Conservation (phyloP, 2,888 invertebrate genomes). For the Lutraria lutraria region DNA sequence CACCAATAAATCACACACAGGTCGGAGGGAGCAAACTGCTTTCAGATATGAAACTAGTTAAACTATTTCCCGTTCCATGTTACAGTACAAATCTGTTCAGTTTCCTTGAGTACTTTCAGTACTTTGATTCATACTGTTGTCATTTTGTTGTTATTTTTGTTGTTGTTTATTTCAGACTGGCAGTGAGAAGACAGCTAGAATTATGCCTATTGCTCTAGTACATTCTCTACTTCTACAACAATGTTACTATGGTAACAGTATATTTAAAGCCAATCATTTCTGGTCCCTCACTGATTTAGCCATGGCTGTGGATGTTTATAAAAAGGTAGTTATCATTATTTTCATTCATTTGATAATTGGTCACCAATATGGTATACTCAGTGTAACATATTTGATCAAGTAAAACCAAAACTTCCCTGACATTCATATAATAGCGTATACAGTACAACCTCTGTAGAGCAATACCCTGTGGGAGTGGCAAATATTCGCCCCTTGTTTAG, state of each 20-base stretch:
- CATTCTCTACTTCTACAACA: constrained; percentile 82
- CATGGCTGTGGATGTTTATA: constrained; percentile 78
- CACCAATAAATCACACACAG: too few species aligned
- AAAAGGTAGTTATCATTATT: constrained; percentile 65
- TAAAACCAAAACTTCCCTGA: background rate
- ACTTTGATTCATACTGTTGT: too few species aligned
- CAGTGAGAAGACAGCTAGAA: constrained; percentile 63
- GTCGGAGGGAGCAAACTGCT: too few species aligned
- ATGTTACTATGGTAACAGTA: constrained; percentile 79
- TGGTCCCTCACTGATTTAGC: constrained; percentile 83
- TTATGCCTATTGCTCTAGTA: constrained; percentile 82
- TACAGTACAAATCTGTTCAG: too few species aligned
- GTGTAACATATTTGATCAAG: background rate
- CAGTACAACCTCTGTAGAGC: too few species aligned
- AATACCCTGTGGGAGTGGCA: too few species aligned
- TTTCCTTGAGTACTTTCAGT: too few species aligned
- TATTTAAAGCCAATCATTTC: constrained; percentile 76
- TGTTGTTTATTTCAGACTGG: constrained; percentile 51
- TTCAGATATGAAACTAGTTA: too few species aligned
- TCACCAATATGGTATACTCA: background rate
- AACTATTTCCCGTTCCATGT: too few species aligned
- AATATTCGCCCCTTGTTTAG: too few species aligned
- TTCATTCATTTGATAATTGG: background rate
- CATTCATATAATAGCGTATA: too few species aligned
- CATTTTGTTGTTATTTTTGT: background rate